phyloP scores from a whole-genome alignment of 2,888 invertebrate species.

The Drosophila mercatorum region DNA sequence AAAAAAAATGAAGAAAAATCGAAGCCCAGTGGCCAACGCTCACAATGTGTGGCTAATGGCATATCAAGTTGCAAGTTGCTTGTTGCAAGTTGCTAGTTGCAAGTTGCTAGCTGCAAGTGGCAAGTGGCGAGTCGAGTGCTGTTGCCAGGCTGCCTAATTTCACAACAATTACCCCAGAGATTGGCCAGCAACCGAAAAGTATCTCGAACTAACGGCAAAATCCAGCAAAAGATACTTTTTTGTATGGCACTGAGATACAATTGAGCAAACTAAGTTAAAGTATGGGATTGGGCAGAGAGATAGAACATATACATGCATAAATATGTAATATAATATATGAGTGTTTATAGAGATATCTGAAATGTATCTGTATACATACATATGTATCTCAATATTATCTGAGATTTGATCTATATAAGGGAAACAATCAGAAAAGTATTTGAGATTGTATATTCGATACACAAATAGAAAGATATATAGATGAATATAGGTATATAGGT shows the following conservation, averaged over 20 bases:
- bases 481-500: no score
- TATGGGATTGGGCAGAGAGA: no score
- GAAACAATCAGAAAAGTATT: no score
- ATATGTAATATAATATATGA: no score
- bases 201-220: not conserved
- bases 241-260: not conserved
- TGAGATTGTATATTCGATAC: no score
- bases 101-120: constrained; percentile 22
- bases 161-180: constrained; percentile 50
- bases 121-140: constrained; percentile 20
- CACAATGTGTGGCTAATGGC: constrained; percentile 60
- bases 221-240: not conserved
- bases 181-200: constrained; percentile 15
- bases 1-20: constrained; percentile 46
- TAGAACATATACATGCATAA: no score
- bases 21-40: constrained; percentile 63
- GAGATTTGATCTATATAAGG: no score
- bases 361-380: no score
- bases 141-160: constrained; percentile 49
- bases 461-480: no score
- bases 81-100: constrained; percentile 21
- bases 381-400: no score
- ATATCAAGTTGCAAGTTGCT: constrained; percentile 56
- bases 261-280: no score
- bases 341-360: no score